Evolutionary conservation across 2,113 vertebrate genomes (phyloP), one percentile per base, ranked within the genome.

Genomic region (Nothobranchius kuhntae): DNA sequence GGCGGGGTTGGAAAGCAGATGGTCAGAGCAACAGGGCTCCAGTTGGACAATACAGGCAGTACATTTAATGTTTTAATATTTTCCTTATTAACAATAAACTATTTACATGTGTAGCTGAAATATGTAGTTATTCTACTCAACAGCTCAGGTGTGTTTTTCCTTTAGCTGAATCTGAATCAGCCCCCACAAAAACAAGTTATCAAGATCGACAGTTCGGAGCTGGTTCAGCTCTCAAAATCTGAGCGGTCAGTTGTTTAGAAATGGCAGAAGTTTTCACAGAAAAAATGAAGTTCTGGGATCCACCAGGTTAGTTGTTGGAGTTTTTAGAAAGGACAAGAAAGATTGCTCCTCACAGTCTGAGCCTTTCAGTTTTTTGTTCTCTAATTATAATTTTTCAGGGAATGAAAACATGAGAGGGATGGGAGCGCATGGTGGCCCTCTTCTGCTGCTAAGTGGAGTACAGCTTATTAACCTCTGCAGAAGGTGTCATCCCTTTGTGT

Each of bases 381-480:
- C 55, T 63, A 62, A 75, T 65, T 64, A 65, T 61, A 63, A 48
- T 61, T 71, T 30, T 75, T n/a, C 51, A 45, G 36, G 44, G 68
- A 68, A 61, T 52, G 51, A 45, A 75, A 75, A 51, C 52, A 58
- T 50, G n/a, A 12, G 21, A 26, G 54, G 45, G 64, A 47, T 45
- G 3, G 24, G 60, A 21, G 65, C 4, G 55, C 8, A 1, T 6
- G 40, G 44, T 3, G 11, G 46, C 56, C 38, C 59, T 55, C 52
- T 57, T 53, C 57, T 44, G 68, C 66, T 58, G 30, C 71, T 70
- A 66, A 50, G 57, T 62, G 65, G 68, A 71, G 50, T 65, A 17
- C 71, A 58, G 71, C 74, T 80, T 81, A 84, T 89, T 89, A 87
- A 88, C 86, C 85, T 86, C 78, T 65, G 67, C 78, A 82, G 83